Percentiles rank a stretch among this genome's conserved stretches.
phyloP scores from a whole-genome alignment of 2,888 invertebrate species.

The Loripinus fragilis region DNA sequence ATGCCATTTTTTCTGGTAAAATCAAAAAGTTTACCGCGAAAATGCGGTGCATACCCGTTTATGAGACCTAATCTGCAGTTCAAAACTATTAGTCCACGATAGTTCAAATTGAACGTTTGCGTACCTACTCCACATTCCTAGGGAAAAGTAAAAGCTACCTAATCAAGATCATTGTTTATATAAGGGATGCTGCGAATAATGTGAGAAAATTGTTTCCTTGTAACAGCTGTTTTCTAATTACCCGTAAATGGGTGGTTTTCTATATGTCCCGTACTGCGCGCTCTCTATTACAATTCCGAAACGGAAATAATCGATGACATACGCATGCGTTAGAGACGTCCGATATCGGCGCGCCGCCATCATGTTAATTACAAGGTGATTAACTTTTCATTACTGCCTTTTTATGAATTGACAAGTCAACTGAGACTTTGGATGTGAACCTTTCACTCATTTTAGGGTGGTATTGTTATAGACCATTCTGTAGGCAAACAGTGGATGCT shows the following conservation, averaged over 20 bases:
- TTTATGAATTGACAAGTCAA: conserved; percentile 35
- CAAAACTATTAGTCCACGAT: too few relatives aligned
- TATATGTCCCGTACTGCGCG: conserved; percentile 32
- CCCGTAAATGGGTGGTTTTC: conserved; percentile 53
- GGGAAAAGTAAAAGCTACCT: neutral
- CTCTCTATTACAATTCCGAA: conserved; percentile 40
- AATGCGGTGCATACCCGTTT: too few relatives aligned
- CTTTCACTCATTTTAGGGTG: too few relatives aligned
- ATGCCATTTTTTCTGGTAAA: too few relatives aligned
- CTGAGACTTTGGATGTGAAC: too few relatives aligned
- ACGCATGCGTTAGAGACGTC: conserved; percentile 51
- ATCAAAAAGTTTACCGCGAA: too few relatives aligned
- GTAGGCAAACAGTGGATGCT: too few relatives aligned
- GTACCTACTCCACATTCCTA: neutral
- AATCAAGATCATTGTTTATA: conserved; percentile 23
- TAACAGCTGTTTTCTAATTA: conserved; percentile 52
- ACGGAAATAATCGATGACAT: conserved; percentile 54
- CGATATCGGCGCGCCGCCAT: conserved; percentile 31
- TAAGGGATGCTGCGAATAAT: conserved; percentile 35
- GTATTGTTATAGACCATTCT: too few relatives aligned
- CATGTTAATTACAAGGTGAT: conserved; percentile 53
- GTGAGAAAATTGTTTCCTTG: conserved; percentile 51
- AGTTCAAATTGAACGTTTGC: too few relatives aligned
- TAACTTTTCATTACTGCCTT: conserved; percentile 51
- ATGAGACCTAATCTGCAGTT: too few relatives aligned